Evolutionary conservation across 2,888 invertebrate genomes (phyloP), one percentile per base, ranked within the genome.

Genomic region (Trachelus tabidus): DNA sequence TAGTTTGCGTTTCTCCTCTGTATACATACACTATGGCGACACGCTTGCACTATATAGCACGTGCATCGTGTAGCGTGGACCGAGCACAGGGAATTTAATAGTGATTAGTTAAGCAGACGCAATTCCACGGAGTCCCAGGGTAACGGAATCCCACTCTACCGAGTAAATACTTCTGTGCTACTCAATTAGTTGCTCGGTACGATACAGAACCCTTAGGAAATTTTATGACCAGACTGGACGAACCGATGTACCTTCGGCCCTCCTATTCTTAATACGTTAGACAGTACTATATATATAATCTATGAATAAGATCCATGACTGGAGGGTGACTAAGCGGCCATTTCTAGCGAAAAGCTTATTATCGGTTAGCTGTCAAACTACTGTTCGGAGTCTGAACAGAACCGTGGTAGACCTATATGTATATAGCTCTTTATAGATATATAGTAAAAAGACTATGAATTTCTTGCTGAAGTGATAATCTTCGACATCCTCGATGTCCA

Each of bases 281-380:
- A 56, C 23, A 56, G 56, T 56, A 9, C 9, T 6, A 23, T 15
- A 56, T 15, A 23, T 56, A 56, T 56, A 56, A 12, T 33, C 30
- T 69, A 69, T 69, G 69, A 69, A 69, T 69, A 69, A 40, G 40
- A 40, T 40, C 56, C 34, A 37, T 34, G 74, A 34, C 30, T 74
- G 12, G 23, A 9, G 34, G 74, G 74, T 74, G 74, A 74, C 74
- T 74, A 74, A 74, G 74, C 74, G 74, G 34, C 23, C 74, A 77
- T 79, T 80, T 76, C 75, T 78, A 31, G 35, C 68, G 76, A 80
- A 79, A 83, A 80, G 76, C 78, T 80, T 76, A 77, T 78, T 85
- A 86, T 85, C 83, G 83, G 80, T 76, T 78, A 75, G 73, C 77
- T 77, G 81, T 81, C 84, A 74, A 79, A 79, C 73, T 56, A 56